Conservation (phyloP, 2,113 vertebrate genomes). For the Gallinago media region DNA sequence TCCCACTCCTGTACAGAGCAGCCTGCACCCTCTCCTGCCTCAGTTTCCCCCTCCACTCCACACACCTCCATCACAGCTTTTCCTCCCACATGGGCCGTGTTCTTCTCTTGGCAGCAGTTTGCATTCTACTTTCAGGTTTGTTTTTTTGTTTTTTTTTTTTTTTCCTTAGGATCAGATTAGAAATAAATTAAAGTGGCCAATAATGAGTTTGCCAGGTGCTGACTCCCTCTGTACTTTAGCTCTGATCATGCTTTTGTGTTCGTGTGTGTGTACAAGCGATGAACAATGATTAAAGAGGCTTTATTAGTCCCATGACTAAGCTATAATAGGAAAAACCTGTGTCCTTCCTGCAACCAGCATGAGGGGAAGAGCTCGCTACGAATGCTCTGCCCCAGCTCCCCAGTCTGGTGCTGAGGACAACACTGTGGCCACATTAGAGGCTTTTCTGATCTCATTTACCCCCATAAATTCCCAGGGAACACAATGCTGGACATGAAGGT, state of each 20-base stretch:
- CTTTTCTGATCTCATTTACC: background rate
- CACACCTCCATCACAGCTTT: background rate
- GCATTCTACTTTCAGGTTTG: background rate
- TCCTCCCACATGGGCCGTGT: accelerated
- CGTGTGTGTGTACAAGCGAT: background rate
- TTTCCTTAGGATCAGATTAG: background rate
- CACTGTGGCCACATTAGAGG: accelerated
- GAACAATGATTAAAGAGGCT: constrained; percentile 28
- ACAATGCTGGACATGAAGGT: accelerated
- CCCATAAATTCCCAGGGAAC: background rate
- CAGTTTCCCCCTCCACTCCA: background rate
- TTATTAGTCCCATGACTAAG: constrained; percentile 46
- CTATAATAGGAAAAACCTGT: constrained; percentile 4
- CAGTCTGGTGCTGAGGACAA: background rate
- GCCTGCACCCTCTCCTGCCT: background rate
- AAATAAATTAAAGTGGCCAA: background rate
- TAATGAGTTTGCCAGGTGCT: constrained; percentile 49
- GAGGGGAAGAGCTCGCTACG: accelerated
- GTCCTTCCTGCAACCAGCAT: background rate
- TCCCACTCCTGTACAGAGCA: accelerated
- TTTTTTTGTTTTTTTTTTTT: background rate
- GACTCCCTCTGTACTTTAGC: background rate
- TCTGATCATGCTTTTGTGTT: background rate
- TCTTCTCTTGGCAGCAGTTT: background rate
- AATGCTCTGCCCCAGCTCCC: background rate